These are phyloP conservation scores for Sinocyclocheilus maitianheensis DNA, from an alignment of 2,113 vertebrate species.

Conservation along the genomic window DNA sequence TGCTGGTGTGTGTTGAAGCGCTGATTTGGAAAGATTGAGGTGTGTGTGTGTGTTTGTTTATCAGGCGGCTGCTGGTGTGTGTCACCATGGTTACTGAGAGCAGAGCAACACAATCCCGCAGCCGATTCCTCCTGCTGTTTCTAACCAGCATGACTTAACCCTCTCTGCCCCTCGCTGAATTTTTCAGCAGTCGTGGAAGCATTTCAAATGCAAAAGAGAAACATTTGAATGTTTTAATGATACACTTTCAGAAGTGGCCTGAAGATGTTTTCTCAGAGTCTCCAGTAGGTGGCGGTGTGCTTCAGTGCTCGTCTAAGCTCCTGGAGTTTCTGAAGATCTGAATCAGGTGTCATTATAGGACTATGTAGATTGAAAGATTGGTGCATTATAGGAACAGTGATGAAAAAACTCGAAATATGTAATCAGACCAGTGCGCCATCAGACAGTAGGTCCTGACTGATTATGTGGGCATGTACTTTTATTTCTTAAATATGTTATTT, in stretches of 20 bases:
- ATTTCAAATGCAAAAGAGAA: not conserved
- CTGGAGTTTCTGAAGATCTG: not conserved
- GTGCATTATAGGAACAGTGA: not conserved
- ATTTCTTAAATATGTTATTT: not conserved
- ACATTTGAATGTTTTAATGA: not conserved
- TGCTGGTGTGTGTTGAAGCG: not conserved
- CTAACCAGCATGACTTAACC: not conserved
- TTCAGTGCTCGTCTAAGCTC: not conserved
- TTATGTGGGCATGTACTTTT: not conserved
- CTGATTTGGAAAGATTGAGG: not conserved
- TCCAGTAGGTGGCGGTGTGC: not conserved
- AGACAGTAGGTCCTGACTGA: not conserved
- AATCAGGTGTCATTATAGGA: not conserved
- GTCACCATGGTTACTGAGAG: slow-evolving; percentile 51
- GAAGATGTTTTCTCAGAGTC: not conserved
- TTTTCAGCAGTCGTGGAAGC: not conserved
- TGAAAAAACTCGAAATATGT: not conserved
- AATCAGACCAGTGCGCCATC: not conserved
- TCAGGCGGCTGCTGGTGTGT: slow-evolving; percentile 7
- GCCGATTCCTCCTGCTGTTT: not conserved
- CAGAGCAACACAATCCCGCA: not conserved
- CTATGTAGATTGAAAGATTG: not conserved
- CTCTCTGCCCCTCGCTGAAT: not conserved
- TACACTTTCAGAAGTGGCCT: not conserved
- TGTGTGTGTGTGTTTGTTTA: not conserved